phyloP scores from a whole-genome alignment of 1,140 invertebrate genomes.

The Solen grandis region DNA sequence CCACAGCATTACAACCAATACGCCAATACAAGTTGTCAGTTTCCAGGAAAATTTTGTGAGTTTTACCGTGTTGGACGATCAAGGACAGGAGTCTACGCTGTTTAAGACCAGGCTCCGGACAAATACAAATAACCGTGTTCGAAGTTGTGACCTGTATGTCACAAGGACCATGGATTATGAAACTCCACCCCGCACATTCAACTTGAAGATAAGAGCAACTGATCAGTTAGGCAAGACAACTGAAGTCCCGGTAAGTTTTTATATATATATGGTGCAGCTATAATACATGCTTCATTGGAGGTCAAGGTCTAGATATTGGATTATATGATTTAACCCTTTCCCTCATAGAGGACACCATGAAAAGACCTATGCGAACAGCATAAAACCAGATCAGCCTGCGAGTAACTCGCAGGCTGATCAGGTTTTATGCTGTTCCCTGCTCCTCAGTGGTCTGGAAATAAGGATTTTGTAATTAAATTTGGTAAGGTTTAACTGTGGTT shows the following conservation, averaged over 20 bases:
- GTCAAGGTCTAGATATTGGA: no score
- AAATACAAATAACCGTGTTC: neutral
- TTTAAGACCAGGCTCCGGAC: neutral
- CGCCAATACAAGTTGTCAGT: constrained; percentile 13
- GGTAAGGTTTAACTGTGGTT: no score
- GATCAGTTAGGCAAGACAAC: neutral
- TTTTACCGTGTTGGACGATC: constrained; percentile 9
- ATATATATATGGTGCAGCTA: no score
- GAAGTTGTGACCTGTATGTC: constrained; percentile 17
- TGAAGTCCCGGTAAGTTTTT: neutral
- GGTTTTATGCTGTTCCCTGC: no score
- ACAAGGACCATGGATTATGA: constrained; percentile 38
- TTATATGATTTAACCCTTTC: no score
- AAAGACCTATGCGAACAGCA: no score
- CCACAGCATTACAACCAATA: neutral
- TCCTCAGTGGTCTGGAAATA: no score
- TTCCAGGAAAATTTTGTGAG: constrained; percentile 23
- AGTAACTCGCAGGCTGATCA: no score
- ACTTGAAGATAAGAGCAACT: constrained; percentile 1
- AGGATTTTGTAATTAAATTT: no score
- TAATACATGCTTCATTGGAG: no score
- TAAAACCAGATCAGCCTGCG: no score
- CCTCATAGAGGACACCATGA: no score
- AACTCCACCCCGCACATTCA: constrained; percentile 10
- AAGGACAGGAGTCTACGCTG: neutral